Conservation (phyloP, 2,113 vertebrate genomes). For the Ibidorhyncha struthersii region DNA sequence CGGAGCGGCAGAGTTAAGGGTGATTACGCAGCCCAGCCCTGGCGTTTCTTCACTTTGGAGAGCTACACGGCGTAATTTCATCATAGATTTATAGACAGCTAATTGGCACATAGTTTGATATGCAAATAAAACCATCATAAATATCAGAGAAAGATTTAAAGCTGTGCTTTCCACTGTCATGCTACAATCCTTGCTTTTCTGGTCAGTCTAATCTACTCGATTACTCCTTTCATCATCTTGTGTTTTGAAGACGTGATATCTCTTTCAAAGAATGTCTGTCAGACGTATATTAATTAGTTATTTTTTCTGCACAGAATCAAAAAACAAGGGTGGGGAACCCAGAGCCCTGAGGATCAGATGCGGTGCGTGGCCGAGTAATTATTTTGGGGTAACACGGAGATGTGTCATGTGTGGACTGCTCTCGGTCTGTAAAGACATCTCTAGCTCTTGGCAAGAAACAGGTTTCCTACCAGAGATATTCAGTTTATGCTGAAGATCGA, state of each 20-base stretch:
- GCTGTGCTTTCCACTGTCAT: not conserved
- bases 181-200: conserved; percentile 39
- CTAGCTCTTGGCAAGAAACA: not conserved
- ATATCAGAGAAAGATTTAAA: conserved; percentile 19
- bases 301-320: not conserved
- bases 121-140: conserved; percentile 30
- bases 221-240: conserved; percentile 30
- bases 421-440: not conserved
- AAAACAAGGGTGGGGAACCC: conserved; percentile 14
- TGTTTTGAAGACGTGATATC: not conserved
- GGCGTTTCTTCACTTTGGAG: not conserved
- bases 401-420: not conserved
- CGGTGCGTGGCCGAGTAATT: not conserved
- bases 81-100: not conserved
- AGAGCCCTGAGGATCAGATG: not conserved
- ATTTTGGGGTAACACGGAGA: not conserved
- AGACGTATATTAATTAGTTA: conserved; percentile 8
- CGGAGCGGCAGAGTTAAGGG: conserved; percentile 15
- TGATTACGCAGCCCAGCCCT: conserved; percentile 38
- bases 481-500: not conserved
- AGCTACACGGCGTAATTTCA: not conserved
- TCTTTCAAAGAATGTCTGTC: conserved; percentile 36
- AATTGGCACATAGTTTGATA: conserved; percentile 25
- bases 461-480: not conserved
- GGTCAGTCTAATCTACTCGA: not conserved